These are phyloP conservation scores for Sussaba pulchella DNA, from an alignment of 2,888 invertebrate genomes.

Conservation along the genomic window DNA sequence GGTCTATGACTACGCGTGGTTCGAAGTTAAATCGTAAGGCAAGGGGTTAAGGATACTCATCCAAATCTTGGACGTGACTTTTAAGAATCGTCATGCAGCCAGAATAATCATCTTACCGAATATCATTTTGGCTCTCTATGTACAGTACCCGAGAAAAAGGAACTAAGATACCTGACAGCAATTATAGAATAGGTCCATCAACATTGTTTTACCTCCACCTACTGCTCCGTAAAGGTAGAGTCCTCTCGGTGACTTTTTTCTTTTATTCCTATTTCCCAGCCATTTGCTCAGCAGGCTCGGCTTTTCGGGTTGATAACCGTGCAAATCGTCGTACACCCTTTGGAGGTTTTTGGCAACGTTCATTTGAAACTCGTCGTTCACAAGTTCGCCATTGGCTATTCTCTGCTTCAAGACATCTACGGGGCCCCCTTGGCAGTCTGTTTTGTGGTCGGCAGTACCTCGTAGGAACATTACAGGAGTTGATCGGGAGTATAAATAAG, in stretches of 20 bases:
- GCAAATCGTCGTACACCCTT: constrained; percentile 88
- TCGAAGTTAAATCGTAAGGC: no score
- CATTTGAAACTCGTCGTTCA: constrained; percentile 90
- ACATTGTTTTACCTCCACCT: constrained; percentile 98
- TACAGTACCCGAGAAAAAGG: constrained; percentile 70
- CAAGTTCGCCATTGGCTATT: constrained; percentile 87
- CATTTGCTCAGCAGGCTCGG: constrained; percentile 83
- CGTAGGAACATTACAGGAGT: constrained; percentile 21
- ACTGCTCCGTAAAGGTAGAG: constrained; percentile 96
- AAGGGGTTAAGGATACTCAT: no score
- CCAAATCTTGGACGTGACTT: no score
- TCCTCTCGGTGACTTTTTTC: constrained; percentile 88
- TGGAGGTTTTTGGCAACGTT: constrained; percentile 90
- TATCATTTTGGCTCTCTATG: constrained; percentile 67
- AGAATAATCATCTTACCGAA: neutral
- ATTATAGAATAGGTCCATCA: constrained; percentile 99
- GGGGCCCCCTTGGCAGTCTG: constrained; percentile 81
- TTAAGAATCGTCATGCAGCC: no score
- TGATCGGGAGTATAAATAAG: constrained; percentile 34
- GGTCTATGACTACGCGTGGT: no score
- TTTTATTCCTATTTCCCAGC: constrained; percentile 83
- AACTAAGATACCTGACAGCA: constrained; percentile 86
- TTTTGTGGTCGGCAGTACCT: constrained; percentile 3
- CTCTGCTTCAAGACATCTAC: constrained; percentile 86
- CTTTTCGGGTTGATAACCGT: constrained; percentile 86